A percentile compares a stretch with the other conserved stretches of the same genome.
phyloP scores from a whole-genome alignment of 1,140 invertebrate species.

The Macrobrachium nipponense region DNA sequence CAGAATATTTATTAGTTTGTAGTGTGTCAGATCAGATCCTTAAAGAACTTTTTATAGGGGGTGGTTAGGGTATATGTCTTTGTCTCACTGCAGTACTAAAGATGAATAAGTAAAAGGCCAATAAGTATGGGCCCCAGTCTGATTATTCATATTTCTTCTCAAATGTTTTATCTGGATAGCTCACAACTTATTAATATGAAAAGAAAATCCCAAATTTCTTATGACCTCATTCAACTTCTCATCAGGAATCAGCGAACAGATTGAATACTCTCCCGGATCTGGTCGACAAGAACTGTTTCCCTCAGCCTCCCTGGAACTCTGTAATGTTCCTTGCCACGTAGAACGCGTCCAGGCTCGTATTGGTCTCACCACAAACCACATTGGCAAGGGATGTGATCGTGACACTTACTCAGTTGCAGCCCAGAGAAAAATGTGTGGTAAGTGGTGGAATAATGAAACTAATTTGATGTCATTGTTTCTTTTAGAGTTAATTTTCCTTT shows the following conservation, averaged over 20 bases:
- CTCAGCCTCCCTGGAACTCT: constrained; percentile 86
- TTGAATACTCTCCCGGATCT: constrained; percentile 89
- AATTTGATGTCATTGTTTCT: not conserved
- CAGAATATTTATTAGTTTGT: too few species aligned
- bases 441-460: constrained; percentile 5
- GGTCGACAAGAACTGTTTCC: constrained; percentile 85
- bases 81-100: too few species aligned
- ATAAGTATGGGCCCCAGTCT: too few species aligned
- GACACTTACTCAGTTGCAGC: constrained; percentile 91
- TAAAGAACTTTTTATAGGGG: too few species aligned
- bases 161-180: not conserved
- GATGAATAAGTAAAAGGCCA: too few species aligned
- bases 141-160: too few species aligned
- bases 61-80: too few species aligned
- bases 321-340: constrained; percentile 80
- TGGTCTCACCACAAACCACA: constrained; percentile 82
- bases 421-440: constrained; percentile 87
- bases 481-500: constrained; percentile 30
- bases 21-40: too few species aligned
- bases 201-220: not conserved
- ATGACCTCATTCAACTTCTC: constrained; percentile 15
- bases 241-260: constrained; percentile 84
- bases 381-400: constrained; percentile 89
- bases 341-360: constrained; percentile 76
- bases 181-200: not conserved